Evolutionary conservation across 1,140 invertebrate species (phyloP), one percentile per base, ranked within the genome.

Genomic region (Drosophila serrata): DNA sequence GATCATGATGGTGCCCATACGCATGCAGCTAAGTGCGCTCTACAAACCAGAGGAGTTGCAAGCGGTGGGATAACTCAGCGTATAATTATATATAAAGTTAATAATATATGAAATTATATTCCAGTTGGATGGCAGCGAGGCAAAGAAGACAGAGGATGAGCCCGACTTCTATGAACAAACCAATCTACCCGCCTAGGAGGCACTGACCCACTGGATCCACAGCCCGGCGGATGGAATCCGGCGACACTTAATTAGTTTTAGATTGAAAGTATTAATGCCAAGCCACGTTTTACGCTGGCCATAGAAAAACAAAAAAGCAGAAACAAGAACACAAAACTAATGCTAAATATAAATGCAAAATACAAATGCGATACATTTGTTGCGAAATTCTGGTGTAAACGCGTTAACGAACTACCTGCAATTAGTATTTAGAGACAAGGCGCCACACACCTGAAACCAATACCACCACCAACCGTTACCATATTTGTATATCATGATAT

Each of bases 151-250:
- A 61, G 95, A 98, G 77, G 97, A 97, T 91, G 97, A 98, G 93
- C 96, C 96, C n/a, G 97, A 98, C 93, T 98, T 98, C 93, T 98
- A 98, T 92, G 96, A 96, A 80, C 96, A 97, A 94, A 96, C 96
- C 60, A 95, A 95, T 43, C 93, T 97, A 93, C 97, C 97, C 74
- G 96, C 95, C 78, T 96, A 88, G 74, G 48, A 35, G 55, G 29
- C 42, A 13, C 29, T 51, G 6, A 0, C 37, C 37, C 49, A 19
- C 7, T 15, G 42, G 40, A 42, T 40, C 46, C 43, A 53, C n/a
- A 42, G 37, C 22, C 39, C 60, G 7, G 24, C 17, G 17, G 11
- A 35, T 46, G 45, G 19, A 11, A 29, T 17, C 17, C 37, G 29
- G 61, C 56, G 49, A 39, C 19, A 64, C 59, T 68, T 68, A 76